Conservation (phyloP, 2,888 invertebrate species). For the Campoplex nolae region DNA sequence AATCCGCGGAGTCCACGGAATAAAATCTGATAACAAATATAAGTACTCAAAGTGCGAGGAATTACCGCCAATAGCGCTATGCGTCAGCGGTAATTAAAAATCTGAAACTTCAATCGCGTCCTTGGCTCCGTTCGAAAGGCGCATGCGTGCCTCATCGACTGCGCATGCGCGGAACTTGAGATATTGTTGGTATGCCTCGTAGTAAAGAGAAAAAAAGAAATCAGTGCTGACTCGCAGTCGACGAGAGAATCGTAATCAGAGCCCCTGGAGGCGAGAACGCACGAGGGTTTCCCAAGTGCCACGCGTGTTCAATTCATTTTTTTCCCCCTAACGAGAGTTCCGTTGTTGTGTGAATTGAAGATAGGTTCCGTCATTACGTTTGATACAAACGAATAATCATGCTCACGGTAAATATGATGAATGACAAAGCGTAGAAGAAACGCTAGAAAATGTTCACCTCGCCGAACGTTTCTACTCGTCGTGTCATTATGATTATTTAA, state of each 20-base stretch:
- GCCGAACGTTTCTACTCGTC: background rate
- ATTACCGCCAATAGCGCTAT: background rate
- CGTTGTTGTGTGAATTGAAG: constrained; percentile 37
- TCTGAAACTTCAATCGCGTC: constrained; percentile 4
- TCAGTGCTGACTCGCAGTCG: constrained; percentile 47
- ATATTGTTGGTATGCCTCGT: constrained; percentile 36
- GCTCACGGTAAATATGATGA: constrained; percentile 77
- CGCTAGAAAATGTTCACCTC: background rate
- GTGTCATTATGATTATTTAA: constrained; percentile 46
- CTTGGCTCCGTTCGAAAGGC: constrained; percentile 16
- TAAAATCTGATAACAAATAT: background rate
- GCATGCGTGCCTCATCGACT: background rate
- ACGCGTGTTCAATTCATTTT: constrained; percentile 63
- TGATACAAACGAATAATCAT: constrained; percentile 70
- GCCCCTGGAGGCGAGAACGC: constrained; percentile 62
- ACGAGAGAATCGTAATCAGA: constrained; percentile 60
- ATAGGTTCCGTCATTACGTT: constrained; percentile 28
- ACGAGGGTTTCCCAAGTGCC: constrained; percentile 62
- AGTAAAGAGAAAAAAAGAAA: constrained; percentile 7
- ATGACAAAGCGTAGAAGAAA: background rate
- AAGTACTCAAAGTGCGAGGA: background rate
- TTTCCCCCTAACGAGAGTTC: constrained; percentile 32
- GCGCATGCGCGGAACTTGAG: constrained; percentile 23
- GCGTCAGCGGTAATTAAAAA: background rate
- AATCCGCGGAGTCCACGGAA: background rate